Evolutionary conservation across 2,797 vertebrate genomes (phyloP), one percentile per base, ranked within the genome.

Genomic region (Protosalanx chinensis): DNA sequence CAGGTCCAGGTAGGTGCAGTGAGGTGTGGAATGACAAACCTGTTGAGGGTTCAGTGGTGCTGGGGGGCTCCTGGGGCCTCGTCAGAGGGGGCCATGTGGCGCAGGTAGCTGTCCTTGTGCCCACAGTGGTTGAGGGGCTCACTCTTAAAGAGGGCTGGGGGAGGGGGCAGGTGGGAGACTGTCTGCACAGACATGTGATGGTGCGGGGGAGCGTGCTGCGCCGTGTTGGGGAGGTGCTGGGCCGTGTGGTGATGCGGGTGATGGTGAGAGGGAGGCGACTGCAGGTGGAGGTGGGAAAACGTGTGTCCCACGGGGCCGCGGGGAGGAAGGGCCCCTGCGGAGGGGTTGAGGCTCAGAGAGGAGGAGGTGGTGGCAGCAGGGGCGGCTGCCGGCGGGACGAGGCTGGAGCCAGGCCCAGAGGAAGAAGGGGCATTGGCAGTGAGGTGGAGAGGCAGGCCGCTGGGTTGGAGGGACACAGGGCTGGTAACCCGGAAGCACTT

Each of bases 401-500:
- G 72, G 18, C 85, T 88, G 1, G 91, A 20, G 84, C 91, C 13
- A 76, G 93, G 81, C 64, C 79, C 68, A 13, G 92, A 80, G 57
- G 90, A 79, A 57, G 87, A 84, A 82, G 94, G 81, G 3, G 92
- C 80, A 91, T 93, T 90, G 80, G 87, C 75, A 32, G 91, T 84
- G 67, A 92, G 79, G 32, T 91, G 87, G 70, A 96, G 83, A 1
- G 94, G 88, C 37, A 96, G 89, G 86, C 90, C 91, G 70, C 90
- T 85, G 68, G 93, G 84, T 84, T 92, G 91, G 79, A 95, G 91
- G 2, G 92, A 93, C 83, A 95, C 93, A 0, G 96, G 96, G 88
- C 95, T 97, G 86, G 95, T 98, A 83, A 98, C 97, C 67, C 96
- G 93, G 87, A 98, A 98, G 86, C 96, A 98, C 89, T 97, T 97